Conservation (phyloP, 2,888 invertebrate genomes). For the Epinotia nisella region DNA sequence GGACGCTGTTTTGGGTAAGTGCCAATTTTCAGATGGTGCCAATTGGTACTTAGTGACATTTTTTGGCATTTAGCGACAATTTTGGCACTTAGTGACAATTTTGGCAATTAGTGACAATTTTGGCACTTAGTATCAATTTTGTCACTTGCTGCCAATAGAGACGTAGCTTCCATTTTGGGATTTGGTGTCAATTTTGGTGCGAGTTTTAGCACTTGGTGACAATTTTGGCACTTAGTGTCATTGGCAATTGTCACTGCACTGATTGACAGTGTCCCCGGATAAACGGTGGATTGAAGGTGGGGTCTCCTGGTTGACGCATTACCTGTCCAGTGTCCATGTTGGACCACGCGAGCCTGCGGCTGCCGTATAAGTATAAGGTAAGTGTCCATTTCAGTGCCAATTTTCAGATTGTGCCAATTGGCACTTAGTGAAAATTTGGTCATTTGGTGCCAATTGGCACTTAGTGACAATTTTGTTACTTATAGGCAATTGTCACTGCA, state of each 20-base stretch:
- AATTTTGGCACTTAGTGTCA: not conserved
- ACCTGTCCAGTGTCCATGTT: slow-evolving; percentile 92
- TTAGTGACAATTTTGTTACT: no score
- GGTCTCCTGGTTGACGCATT: slow-evolving; percentile 95
- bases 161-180: not conserved
- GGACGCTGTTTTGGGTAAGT: slow-evolving; percentile 83
- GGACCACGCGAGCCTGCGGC: slow-evolving; percentile 88
- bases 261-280: no score
- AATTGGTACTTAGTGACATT: not conserved
- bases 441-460: no score
- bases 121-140: not conserved
- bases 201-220: not conserved
- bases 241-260: no score
- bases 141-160: not conserved
- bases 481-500: no score
- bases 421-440: no score
- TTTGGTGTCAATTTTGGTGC: not conserved
- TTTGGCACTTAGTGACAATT: not conserved
- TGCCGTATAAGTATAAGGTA: no score
- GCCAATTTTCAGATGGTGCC: no score
- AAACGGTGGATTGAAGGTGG: slow-evolving; percentile 83
- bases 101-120: not conserved
- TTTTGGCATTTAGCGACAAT: not conserved
- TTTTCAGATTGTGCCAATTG: no score
- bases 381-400: no score